These are phyloP conservation scores for Sminthurinus signatus DNA, from an alignment of 1,140 invertebrate species.

Conservation along the genomic window DNA sequence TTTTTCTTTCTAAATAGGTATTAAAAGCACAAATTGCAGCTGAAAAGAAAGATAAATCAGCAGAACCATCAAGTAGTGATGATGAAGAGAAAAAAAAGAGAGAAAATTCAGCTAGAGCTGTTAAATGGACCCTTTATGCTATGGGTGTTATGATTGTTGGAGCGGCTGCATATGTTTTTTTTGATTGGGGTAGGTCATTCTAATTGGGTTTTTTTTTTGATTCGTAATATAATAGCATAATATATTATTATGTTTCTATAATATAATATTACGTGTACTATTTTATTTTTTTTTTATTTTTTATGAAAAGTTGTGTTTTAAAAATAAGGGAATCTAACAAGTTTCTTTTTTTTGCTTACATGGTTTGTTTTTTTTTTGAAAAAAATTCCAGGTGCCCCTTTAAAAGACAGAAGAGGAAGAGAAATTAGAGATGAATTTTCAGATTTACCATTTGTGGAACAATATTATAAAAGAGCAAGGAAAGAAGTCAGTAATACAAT, in stretches of 20 bases:
- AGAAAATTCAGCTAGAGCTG: conserved; percentile 37
- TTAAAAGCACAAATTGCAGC: conserved; percentile 19
- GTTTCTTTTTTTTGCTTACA: no score
- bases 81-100: conserved; percentile 37
- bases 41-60: conserved; percentile 2
- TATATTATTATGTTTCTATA: no score
- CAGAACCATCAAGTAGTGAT: not conserved
- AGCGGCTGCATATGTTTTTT: conserved; percentile 45
- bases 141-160: conserved; percentile 45
- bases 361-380: no score
- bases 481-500: conserved; percentile 70
- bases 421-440: conserved; percentile 74
- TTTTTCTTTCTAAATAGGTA: no score
- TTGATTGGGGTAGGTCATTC: conserved; percentile 47
- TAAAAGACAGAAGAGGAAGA: conserved; percentile 64
- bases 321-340: no score
- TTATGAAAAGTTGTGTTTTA: no score
- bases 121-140: conserved; percentile 36
- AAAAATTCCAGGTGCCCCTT: conserved; percentile 67
- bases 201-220: conserved; percentile 54
- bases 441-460: conserved; percentile 58
- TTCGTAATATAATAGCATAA: no score
- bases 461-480: conserved; percentile 65
- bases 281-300: no score
- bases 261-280: no score